phyloP scores from a whole-genome alignment of 2,797 vertebrate genomes.

The Todus mexicanus region DNA sequence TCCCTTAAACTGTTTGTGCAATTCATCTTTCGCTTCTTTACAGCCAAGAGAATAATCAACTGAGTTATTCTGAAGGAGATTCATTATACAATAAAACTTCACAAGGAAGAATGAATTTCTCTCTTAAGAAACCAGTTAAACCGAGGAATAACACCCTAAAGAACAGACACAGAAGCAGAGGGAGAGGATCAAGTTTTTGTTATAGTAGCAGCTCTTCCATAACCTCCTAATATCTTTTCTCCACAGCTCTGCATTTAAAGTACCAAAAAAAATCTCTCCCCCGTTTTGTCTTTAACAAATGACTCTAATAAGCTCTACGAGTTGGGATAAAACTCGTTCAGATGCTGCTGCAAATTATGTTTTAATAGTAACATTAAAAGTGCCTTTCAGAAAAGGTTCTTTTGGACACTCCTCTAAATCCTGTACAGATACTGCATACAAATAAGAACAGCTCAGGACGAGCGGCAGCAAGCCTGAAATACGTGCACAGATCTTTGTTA shows the following conservation, averaged over 20 bases:
- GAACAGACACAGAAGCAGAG: neutral
- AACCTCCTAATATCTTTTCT: neutral
- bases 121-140: neutral
- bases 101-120: neutral
- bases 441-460: rapidly evolving
- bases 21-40: neutral
- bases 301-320: neutral
- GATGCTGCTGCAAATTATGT: constrained; percentile 55
- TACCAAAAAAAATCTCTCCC: neutral
- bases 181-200: neutral
- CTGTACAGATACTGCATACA: neutral
- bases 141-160: neutral
- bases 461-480: neutral
- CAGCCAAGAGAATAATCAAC: neutral
- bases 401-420: neutral
- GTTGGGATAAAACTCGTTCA: neutral
- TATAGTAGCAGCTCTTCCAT: neutral
- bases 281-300: neutral
- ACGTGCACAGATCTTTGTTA: neutral
- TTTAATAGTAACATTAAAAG: constrained; percentile 21
- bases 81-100: neutral
- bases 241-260: neutral
- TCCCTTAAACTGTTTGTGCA: neutral
- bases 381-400: neutral
- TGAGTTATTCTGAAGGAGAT: neutral